Evolutionary conservation across 2,888 invertebrate genomes (phyloP).

Genomic region (Gortyna flavago): DNA sequence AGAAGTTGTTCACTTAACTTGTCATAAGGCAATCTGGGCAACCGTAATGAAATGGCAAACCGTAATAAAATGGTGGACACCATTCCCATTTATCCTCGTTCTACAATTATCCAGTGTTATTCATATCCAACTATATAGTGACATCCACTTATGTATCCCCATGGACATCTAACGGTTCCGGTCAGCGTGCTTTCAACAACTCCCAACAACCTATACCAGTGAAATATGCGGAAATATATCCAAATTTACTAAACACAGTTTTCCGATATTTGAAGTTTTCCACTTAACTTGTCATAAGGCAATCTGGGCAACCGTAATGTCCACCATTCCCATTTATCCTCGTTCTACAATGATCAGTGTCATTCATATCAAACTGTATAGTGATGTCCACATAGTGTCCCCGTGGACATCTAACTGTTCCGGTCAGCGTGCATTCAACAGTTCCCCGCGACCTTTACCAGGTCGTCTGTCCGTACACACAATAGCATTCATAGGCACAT

Average conservation of each 20-base stretch:
- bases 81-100: background rate
- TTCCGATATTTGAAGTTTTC: background rate
- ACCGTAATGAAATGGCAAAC: too few species aligned
- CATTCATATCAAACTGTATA: constrained; percentile 17
- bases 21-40: too few species aligned
- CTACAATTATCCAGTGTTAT: background rate
- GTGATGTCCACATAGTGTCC: background rate
- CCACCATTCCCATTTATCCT: background rate
- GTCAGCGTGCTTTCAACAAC: constrained; percentile 24
- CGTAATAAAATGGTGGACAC: too few species aligned
- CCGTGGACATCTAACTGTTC: constrained; percentile 9
- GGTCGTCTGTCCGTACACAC: constrained; percentile 19
- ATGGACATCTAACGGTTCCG: constrained; percentile 9
- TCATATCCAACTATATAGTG: constrained; percentile 10
- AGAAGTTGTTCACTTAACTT: background rate
- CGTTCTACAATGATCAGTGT: background rate
- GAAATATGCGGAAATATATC: background rate
- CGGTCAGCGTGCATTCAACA: constrained; percentile 29
- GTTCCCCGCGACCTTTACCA: constrained; percentile 35
- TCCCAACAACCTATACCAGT: constrained; percentile 30
- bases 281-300: background rate
- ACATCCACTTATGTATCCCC: background rate
- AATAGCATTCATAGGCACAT: constrained; percentile 45
- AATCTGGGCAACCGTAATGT: background rate
- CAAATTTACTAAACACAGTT: background rate